Conservation (phyloP, 1,140 invertebrate genomes). For the Dendrolimus punctatus region DNA sequence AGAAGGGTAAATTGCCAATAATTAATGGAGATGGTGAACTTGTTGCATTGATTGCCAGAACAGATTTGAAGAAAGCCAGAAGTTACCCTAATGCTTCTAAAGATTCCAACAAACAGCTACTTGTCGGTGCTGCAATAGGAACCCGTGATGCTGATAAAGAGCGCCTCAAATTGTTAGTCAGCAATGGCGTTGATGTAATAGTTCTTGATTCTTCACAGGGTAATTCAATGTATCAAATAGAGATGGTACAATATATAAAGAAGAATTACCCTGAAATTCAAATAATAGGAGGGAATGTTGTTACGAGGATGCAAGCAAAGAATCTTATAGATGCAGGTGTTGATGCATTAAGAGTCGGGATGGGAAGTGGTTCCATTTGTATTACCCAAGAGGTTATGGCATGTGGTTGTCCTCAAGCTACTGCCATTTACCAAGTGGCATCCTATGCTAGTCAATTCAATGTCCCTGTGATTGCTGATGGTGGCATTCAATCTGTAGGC, state of each 20-base stretch:
- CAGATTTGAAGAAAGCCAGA: conserved; percentile 97
- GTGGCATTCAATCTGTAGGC: conserved; percentile 96
- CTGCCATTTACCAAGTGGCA: conserved; percentile 93
- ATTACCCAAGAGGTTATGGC: conserved; percentile 99
- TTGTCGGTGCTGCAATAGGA: conserved; percentile 97
- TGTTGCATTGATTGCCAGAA: conserved; percentile 96
- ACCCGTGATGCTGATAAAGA: conserved; percentile 89
- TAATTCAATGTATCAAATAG: conserved; percentile 96
- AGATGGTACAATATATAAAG: conserved; percentile 97
- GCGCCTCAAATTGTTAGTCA: conserved; percentile 84
- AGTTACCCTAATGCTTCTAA: conserved; percentile 98
- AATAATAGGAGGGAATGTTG: conserved; percentile 98
- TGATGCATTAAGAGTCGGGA: conserved; percentile 96
- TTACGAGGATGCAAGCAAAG: conserved; percentile 95
- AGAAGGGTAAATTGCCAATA: conserved; percentile 97
- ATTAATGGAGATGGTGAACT: conserved; percentile 92
- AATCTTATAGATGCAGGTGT: conserved; percentile 98
- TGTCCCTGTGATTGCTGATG: conserved; percentile 98
- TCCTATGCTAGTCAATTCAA: conserved; percentile 91
- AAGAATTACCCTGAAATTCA: conserved; percentile 90
- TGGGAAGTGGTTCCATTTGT: conserved; percentile 99
- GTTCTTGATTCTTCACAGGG: conserved; percentile 99
- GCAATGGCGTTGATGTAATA: conserved; percentile 97
- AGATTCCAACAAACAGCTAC: conserved; percentile 96
- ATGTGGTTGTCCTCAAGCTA: conserved; percentile 95